Evolutionary conservation across 2,113 vertebrate genomes (phyloP).

Genomic region (Melierax canorus): DNA sequence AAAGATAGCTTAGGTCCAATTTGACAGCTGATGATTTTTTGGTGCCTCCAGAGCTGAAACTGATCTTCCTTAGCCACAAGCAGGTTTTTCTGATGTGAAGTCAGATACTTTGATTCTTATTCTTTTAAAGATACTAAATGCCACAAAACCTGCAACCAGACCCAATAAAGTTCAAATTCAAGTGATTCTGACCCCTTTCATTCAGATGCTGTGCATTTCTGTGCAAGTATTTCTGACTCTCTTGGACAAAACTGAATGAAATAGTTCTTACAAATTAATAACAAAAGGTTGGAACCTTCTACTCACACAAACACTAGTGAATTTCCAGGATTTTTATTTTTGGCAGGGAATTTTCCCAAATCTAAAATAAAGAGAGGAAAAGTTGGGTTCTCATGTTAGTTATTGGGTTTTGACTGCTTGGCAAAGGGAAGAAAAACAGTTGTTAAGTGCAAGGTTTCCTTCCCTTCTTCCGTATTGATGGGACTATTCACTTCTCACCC

Average conservation of each 20-base stretch:
- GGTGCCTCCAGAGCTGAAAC: not conserved
- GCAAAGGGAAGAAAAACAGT: no score
- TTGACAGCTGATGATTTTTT: not conserved
- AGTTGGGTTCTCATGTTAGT: not conserved
- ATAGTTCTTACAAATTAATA: not conserved
- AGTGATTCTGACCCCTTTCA: slow-evolving; percentile 27
- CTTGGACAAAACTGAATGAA: slow-evolving; percentile 46
- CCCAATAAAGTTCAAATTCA: not conserved
- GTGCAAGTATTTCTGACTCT: slow-evolving; percentile 42
- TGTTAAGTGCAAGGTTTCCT: no score
- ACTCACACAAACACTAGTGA: slow-evolving; percentile 73
- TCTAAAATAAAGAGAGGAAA: slow-evolving; percentile 75
- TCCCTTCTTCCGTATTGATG: no score
- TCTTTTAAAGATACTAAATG: not conserved
- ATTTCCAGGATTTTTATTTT: slow-evolving; percentile 62
- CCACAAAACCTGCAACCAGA: slow-evolving; percentile 31
- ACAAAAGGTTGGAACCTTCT: slow-evolving; percentile 68
- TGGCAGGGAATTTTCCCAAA: slow-evolving; percentile 67
- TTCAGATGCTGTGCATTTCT: slow-evolving; percentile 12
- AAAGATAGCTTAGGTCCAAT: not conserved
- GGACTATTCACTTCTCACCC: no score
- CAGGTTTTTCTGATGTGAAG: accelerated
- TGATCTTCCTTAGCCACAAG: not conserved
- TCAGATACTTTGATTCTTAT: not conserved
- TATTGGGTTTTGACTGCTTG: no score